These are phyloP conservation scores for Channa maculata DNA, from an alignment of 2,113 vertebrate genomes.

Conservation along the genomic window DNA sequence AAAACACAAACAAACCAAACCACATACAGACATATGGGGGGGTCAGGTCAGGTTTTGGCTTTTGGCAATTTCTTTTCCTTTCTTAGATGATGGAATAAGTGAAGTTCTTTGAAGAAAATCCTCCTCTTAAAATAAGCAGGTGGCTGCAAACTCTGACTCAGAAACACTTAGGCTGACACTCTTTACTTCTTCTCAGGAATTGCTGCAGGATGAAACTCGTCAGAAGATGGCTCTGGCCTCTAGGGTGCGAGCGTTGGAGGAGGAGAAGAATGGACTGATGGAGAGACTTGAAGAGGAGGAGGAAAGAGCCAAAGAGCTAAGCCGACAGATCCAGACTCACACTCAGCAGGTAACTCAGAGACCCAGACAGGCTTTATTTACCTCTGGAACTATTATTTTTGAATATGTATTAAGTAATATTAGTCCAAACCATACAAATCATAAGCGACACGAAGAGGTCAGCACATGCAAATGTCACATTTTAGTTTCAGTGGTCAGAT, in stretches of 20 bases:
- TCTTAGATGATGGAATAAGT: neutral
- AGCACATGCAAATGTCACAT: neutral
- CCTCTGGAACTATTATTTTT: neutral
- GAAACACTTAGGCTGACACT: neutral
- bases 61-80: neutral
- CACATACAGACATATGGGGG: slow-evolving; percentile 5
- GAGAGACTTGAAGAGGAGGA: slow-evolving; percentile 92
- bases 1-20: slow-evolving; percentile 38
- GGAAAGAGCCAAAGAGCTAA: slow-evolving; percentile 80
- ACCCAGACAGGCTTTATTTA: neutral
- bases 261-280: slow-evolving; percentile 85
- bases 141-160: neutral
- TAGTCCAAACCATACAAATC: neutral
- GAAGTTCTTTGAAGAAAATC: neutral
- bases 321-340: slow-evolving; percentile 84
- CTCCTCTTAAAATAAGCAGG: neutral
- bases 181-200: slow-evolving; percentile 78
- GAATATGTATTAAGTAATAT: too few relatives aligned
- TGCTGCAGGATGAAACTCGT: slow-evolving; percentile 90
- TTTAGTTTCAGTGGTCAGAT: neutral
- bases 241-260: slow-evolving; percentile 87
- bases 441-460: neutral
- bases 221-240: slow-evolving; percentile 88
- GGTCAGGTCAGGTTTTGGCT: neutral
- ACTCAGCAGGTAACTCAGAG: slow-evolving; percentile 80